Conservation (phyloP, 2,888 invertebrate species). For the Cantharis nigra region DNA sequence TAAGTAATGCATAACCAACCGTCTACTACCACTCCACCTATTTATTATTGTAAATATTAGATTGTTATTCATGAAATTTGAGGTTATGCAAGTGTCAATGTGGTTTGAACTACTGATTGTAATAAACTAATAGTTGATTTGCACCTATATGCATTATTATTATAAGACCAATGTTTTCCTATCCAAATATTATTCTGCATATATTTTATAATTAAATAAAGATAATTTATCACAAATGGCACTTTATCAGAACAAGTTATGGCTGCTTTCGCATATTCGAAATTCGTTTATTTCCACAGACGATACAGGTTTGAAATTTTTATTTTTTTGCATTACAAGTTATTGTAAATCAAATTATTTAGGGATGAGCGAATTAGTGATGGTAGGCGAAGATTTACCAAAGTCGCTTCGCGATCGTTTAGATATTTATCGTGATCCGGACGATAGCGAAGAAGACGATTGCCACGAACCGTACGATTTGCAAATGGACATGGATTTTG, state of each 20-base stretch:
- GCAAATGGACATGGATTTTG: conserved; percentile 69
- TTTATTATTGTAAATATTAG: neutral
- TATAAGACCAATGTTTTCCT: neutral
- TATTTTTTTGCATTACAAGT: neutral
- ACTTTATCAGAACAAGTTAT: conserved; percentile 90
- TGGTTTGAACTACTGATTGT: neutral
- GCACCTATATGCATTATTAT: neutral
- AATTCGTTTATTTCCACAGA: conserved; percentile 95
- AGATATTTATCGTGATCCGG: conserved; percentile 75
- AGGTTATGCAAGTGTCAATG: neutral
- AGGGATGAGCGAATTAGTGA: conserved; percentile 90
- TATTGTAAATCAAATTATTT: conserved; percentile 1
- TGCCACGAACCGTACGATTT: conserved; percentile 78
- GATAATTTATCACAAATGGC: conserved; percentile 71
- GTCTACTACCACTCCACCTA: neutral
- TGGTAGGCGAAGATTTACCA: conserved; percentile 83
- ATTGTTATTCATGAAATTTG: neutral
- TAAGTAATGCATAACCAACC: neutral
- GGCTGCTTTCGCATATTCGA: conserved; percentile 89
- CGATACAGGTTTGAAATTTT: conserved; percentile 67
- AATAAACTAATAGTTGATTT: neutral
- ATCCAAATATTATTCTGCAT: neutral
- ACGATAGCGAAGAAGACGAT: conserved; percentile 78
- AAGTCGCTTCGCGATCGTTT: conserved; percentile 61
- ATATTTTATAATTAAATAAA: neutral